Evolutionary conservation across 2,797 vertebrate genomes (phyloP).

Genomic region (Ceryle rudis): DNA sequence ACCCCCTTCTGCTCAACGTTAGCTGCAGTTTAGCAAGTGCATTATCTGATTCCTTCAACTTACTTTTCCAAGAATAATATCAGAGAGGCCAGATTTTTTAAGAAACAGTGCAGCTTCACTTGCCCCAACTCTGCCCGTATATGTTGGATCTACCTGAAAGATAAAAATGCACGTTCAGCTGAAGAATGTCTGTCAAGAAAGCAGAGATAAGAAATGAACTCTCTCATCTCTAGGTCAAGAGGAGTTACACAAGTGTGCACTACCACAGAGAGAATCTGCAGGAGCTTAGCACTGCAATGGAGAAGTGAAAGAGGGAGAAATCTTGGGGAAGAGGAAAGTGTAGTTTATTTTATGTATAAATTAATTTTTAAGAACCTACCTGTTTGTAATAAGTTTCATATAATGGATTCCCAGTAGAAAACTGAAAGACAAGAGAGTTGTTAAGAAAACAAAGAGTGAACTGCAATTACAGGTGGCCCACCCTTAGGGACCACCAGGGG

Average conservation of each 20-base stretch:
- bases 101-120: slow-evolving; percentile 96
- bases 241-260: neutral
- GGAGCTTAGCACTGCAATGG: neutral
- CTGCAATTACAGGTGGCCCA: neutral
- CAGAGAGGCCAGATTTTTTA: slow-evolving; percentile 94
- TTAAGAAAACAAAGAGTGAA: neutral
- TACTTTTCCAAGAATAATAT: slow-evolving; percentile 93
- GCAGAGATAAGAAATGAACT: neutral
- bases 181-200: neutral
- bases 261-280: neutral
- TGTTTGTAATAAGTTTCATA: slow-evolving; percentile 95
- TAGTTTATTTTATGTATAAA: neutral
- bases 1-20: neutral
- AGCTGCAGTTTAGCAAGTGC: neutral
- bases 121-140: slow-evolving; percentile 91
- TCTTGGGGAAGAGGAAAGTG: neutral
- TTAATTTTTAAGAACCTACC: slow-evolving; percentile 76
- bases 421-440: slow-evolving; percentile 77
- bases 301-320: neutral
- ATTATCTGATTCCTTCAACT: neutral
- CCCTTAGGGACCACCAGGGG: neutral
- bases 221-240: neutral
- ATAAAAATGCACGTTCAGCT: neutral
- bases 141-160: slow-evolving; percentile 92
- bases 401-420: slow-evolving; percentile 89